Evolutionary conservation across 2,888 invertebrate genomes (phyloP), one percentile per base, ranked within the genome.

Genomic region (Drosophila silvestris): DNA sequence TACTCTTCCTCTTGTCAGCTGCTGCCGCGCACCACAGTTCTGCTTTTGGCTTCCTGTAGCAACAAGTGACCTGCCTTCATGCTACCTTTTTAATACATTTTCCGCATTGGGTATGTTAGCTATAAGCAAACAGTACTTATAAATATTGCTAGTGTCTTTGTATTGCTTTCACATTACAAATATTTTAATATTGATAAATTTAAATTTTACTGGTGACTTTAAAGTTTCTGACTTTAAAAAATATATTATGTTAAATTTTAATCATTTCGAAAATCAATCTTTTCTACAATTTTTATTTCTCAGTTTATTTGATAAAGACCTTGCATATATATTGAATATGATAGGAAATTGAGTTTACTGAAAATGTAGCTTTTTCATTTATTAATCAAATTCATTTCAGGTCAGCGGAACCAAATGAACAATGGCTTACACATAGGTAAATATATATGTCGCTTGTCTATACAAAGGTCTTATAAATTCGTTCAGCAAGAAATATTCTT

Each of bases 41-140:
- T 60, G 61, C 53, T 56, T 65, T 64, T 71, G 63, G 79, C 79
- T 77, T 71, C 73, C 79, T 82, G 74, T 71, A 67, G 70, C 85
- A 85, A 84, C 85, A 89, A 85, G 85, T 85, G 89, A 87, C 85
- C 81, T 74, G 76, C 73, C 70, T 81, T 80, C 81, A 64, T 80
- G 78, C 77, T 81, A 81, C 79, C 82, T 81, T 86, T 75, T 77
- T 33, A 51, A 71, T 85, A 77, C 84, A 47, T 81, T 88, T 19
- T 7, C 26, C 67, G 0, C 6, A n/a, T 10, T 5, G 59, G n/a
- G 59, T 37, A 35, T 50, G 10, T 56, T 26, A 19, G 9, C 72
- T 66, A 47, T 6, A 30, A 5, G 0, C 6, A 47, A 30, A 33
- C 2, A 57, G n/a, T 37, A 57, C 19, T n/a, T 35, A 5, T 0